These are phyloP conservation scores for Drosophila koepferae DNA, from an alignment of 2,888 invertebrate genomes.

Conservation along the genomic window DNA sequence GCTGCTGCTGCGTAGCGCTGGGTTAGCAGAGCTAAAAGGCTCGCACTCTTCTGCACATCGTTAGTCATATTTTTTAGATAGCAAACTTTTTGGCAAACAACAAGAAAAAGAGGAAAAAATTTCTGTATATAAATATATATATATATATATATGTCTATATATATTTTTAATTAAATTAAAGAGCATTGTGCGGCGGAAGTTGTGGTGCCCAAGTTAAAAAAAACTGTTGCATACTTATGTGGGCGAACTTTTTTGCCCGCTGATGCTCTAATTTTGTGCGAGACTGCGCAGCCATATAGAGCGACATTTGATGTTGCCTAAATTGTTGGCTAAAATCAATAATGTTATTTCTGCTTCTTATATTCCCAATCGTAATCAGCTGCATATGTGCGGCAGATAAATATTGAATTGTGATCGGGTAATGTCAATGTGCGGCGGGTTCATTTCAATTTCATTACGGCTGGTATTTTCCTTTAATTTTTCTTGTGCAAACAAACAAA, in stretches of 20 bases:
- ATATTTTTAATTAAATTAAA: slow-evolving; percentile 76
- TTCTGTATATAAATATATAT: not conserved
- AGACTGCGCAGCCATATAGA: not conserved
- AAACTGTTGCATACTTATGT: slow-evolving; percentile 61
- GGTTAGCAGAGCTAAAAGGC: slow-evolving; percentile 4
- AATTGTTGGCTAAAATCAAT: not conserved
- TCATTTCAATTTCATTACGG: slow-evolving; percentile 61
- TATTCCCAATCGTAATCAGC: not conserved
- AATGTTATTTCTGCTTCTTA: not conserved
- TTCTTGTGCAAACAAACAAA: slow-evolving; percentile 61
- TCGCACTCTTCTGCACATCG: slow-evolving; percentile 63
- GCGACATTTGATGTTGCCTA: not conserved
- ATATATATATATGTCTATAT: slow-evolving; percentile 6
- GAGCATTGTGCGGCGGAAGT: slow-evolving; percentile 49
- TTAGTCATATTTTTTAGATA: slow-evolving; percentile 69
- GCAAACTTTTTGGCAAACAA: slow-evolving; percentile 60
- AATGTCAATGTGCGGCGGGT: not conserved
- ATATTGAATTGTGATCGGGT: slow-evolving; percentile 25
- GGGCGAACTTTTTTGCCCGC: slow-evolving; percentile 37
- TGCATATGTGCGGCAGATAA: slow-evolving; percentile 25
- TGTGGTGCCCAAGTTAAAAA: slow-evolving; percentile 31
- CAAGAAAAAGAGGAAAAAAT: slow-evolving; percentile 28
- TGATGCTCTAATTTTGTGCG: slow-evolving; percentile 14
- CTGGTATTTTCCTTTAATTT: slow-evolving; percentile 71
- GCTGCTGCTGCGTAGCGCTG: slow-evolving; percentile 16